Conservation (phyloP, 2,797 vertebrate species). For the Pterois miles region DNA sequence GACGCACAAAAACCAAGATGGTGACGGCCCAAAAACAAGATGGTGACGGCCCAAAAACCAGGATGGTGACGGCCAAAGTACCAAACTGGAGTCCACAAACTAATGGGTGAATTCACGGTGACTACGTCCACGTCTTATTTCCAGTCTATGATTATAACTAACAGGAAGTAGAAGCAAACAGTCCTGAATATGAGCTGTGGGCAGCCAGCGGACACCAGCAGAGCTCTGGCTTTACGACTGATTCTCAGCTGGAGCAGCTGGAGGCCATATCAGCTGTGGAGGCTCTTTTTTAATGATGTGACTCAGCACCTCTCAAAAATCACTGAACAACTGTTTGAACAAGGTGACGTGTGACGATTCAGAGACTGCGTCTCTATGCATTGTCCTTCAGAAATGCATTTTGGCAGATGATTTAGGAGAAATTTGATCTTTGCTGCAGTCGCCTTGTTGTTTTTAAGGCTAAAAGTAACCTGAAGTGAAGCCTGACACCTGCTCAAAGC, state of each 20-base stretch:
- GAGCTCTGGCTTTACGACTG: background rate
- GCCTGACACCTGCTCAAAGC: background rate
- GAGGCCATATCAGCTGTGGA: background rate
- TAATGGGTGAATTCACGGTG: no score
- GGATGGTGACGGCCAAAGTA: no score
- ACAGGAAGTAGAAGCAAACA: no score
- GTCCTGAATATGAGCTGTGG: no score
- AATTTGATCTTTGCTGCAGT: background rate
- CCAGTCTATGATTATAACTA: no score
- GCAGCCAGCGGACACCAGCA: no score
- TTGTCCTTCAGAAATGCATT: background rate
- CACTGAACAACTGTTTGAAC: background rate
- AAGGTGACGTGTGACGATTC: background rate
- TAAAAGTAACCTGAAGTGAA: background rate
- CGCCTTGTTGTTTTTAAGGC: background rate
- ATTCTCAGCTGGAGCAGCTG: background rate
- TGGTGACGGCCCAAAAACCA: no score
- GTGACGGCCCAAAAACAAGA: no score
- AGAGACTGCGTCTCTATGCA: background rate
- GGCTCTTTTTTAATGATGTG: background rate
- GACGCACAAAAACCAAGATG: no score
- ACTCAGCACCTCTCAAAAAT: background rate
- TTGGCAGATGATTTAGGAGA: background rate
- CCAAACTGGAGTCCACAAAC: no score
- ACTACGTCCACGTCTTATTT: no score